phyloP scores from a whole-genome alignment of 2,797 vertebrate species.

The Sebastes ruberrimus region DNA sequence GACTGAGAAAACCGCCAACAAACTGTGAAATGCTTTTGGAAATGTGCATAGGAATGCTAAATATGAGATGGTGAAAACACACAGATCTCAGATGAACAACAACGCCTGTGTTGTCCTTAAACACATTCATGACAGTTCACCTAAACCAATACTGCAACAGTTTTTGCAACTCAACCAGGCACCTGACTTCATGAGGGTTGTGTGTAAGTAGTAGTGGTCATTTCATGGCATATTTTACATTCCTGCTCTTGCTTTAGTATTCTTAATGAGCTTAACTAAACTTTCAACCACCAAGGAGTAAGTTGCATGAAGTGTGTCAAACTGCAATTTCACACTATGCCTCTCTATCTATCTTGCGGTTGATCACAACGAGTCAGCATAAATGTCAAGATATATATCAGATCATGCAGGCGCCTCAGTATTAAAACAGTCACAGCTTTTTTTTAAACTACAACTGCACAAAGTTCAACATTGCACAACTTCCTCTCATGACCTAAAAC shows the following conservation, averaged over 20 bases:
- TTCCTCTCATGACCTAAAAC: not conserved
- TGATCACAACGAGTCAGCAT: slow-evolving; percentile 12
- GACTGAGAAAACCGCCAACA: slow-evolving; percentile 26
- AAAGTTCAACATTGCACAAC: slow-evolving; percentile 60
- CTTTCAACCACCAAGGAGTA: not conserved
- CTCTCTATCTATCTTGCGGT: not conserved
- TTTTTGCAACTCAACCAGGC: not conserved
- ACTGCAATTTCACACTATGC: not conserved
- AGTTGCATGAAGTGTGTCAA: not conserved
- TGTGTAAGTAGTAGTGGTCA: not conserved
- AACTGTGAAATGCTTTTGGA: slow-evolving; percentile 45
- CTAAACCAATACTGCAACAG: not conserved
- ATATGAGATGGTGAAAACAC: not conserved
- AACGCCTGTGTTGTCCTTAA: not conserved
- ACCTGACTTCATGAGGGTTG: not conserved
- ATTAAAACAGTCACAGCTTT: not conserved
- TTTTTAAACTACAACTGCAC: slow-evolving; percentile 17
- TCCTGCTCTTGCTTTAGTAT: slow-evolving; percentile 12
- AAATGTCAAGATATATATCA: not conserved
- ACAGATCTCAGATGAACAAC: not conserved
- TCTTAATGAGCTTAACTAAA: slow-evolving; percentile 14
- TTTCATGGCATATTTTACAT: slow-evolving; percentile 21
- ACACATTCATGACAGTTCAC: not conserved
- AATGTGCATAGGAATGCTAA: not conserved
- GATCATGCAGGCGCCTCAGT: not conserved